These are phyloP conservation scores for Peromyscus eremicus DNA, from an alignment of 2,797 vertebrate species.

Conservation along the genomic window DNA sequence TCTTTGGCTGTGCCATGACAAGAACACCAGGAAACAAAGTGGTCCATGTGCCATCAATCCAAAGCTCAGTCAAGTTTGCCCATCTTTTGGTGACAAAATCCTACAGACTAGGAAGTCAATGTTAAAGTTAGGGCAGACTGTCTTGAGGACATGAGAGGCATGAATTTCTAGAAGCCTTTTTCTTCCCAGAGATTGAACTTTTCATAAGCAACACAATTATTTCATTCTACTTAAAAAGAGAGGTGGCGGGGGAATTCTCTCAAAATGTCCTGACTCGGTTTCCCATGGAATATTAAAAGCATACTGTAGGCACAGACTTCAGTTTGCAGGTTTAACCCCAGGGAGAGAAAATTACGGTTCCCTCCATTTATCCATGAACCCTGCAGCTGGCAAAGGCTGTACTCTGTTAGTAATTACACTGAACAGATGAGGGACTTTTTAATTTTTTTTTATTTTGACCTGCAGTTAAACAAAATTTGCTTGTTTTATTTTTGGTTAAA, in stretches of 20 bases:
- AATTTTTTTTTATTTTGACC: constrained; percentile 88
- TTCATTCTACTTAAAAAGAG: constrained; percentile 79
- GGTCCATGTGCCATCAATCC: neutral
- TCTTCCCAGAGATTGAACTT: constrained; percentile 77
- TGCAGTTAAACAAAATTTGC: constrained; percentile 91
- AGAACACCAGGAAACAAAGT: constrained; percentile 27
- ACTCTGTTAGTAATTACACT: constrained; percentile 89
- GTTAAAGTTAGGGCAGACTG: constrained; percentile 65
- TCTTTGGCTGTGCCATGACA: neutral
- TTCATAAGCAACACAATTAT: constrained; percentile 77
- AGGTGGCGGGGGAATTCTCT: constrained; percentile 34
- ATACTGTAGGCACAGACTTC: constrained; percentile 84
- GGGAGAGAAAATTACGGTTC: constrained; percentile 87
- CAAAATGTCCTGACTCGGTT: constrained; percentile 78
- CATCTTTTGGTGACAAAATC: constrained; percentile 20
- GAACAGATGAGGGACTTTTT: constrained; percentile 88
- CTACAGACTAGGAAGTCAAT: constrained; percentile 49
- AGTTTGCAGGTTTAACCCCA: constrained; percentile 87
- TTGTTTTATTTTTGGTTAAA: constrained; percentile 90
- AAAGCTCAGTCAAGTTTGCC: neutral
- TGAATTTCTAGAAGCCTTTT: constrained; percentile 5
- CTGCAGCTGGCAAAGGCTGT: constrained; percentile 88
- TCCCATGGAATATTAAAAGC: constrained; percentile 86
- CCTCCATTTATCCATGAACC: constrained; percentile 89
- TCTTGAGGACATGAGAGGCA: constrained; percentile 76